Conservation (phyloP, 1,140 invertebrate species). For the Heliconius congener region DNA sequence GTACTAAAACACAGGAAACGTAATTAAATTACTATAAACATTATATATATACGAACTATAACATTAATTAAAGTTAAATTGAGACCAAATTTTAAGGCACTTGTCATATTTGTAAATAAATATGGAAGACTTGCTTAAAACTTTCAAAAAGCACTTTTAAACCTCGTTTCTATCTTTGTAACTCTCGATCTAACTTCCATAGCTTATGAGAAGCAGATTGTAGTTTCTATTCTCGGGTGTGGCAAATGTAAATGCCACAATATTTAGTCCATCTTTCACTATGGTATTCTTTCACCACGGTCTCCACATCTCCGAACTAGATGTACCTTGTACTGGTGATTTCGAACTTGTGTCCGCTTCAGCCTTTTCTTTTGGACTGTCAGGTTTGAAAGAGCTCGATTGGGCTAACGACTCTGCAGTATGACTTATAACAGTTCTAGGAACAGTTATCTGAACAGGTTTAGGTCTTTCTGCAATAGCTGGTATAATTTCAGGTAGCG, state of each 20-base stretch:
- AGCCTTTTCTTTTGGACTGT: slow-evolving; percentile 43
- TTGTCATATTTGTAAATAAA: slow-evolving; percentile 28
- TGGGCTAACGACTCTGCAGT: slow-evolving; percentile 68
- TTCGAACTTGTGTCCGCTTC: slow-evolving; percentile 63
- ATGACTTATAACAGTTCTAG: slow-evolving; percentile 71
- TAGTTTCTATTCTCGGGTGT: neutral
- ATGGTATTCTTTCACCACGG: slow-evolving; percentile 53
- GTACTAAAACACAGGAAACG: slow-evolving; percentile 14
- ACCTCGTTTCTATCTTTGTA: neutral
- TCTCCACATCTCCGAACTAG: slow-evolving; percentile 68
- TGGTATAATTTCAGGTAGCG: slow-evolving; percentile 61
- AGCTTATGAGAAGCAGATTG: neutral
- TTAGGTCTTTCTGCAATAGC: slow-evolving; percentile 45
- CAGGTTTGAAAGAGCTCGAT: slow-evolving; percentile 48
- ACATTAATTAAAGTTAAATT: slow-evolving; percentile 3
- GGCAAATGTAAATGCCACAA: neutral
- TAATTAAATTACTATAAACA: slow-evolving; percentile 27
- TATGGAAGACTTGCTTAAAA: slow-evolving; percentile 32
- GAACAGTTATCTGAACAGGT: slow-evolving; percentile 30
- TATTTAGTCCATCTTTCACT: neutral
- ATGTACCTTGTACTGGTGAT: slow-evolving; percentile 61
- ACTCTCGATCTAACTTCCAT: neutral
- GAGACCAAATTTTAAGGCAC: slow-evolving; percentile 24
- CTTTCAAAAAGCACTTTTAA: neutral
- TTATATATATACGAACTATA: slow-evolving; percentile 3